Conservation (phyloP, 92 coral and sea anemone species). For the Phenganax marumi region DNA sequence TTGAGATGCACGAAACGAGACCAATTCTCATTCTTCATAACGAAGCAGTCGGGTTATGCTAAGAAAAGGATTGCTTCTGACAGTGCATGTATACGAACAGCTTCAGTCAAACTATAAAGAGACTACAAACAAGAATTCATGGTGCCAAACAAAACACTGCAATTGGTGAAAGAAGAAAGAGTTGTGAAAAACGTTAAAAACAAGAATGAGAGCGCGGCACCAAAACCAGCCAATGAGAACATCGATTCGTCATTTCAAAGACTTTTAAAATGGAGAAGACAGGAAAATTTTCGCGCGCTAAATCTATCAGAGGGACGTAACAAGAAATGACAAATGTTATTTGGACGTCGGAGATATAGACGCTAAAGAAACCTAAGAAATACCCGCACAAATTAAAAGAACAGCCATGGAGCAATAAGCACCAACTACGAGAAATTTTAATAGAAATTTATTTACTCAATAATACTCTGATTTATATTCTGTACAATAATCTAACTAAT, state of each 20-base stretch:
- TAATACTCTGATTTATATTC: background rate
- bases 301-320: constrained; percentile 5
- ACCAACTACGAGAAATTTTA: background rate
- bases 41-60: too few relatives aligned
- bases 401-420: background rate
- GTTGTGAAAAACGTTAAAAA: too few relatives aligned
- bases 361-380: background rate
- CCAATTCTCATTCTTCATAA: too few relatives aligned
- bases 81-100: too few relatives aligned
- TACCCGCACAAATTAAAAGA: background rate
- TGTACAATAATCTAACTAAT: background rate
- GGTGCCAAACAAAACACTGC: background rate
- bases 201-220: too few relatives aligned
- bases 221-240: background rate
- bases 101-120: too few relatives aligned
- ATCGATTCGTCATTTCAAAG: constrained; percentile 22
- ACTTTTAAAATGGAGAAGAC: constrained; percentile 33
- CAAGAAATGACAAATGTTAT: background rate
- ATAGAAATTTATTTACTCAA: background rate
- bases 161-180: too few relatives aligned
- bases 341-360: background rate
- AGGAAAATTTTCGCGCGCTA: constrained; percentile 15
- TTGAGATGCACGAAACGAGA: too few relatives aligned
- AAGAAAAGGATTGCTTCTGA: too few relatives aligned
- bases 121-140: too few relatives aligned